phyloP scores from a whole-genome alignment of 2,888 invertebrate genomes.

The Apeira syringaria region DNA sequence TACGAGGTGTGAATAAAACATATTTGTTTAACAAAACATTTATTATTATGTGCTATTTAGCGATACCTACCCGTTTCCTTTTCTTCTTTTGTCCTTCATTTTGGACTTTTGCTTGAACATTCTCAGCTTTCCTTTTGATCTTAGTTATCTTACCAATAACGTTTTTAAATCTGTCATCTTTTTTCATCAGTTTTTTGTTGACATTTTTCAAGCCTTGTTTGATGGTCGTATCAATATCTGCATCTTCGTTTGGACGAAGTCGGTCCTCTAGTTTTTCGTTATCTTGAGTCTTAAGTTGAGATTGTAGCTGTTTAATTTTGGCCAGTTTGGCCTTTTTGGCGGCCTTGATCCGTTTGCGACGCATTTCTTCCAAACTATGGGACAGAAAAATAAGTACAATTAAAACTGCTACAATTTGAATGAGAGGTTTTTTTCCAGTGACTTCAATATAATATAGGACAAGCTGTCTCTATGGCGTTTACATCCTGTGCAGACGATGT shows the following conservation, averaged over 20 bases:
- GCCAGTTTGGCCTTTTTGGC: slow-evolving; percentile 71
- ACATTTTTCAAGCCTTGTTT: slow-evolving; percentile 65
- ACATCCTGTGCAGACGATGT: too few relatives aligned
- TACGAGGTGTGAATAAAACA: too few relatives aligned
- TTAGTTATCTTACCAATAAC: slow-evolving; percentile 73
- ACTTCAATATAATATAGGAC: too few relatives aligned
- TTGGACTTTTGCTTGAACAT: slow-evolving; percentile 37
- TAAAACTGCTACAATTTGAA: too few relatives aligned
- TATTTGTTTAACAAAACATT: neutral
- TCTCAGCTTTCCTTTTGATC: slow-evolving; percentile 72
- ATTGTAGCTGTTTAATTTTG: slow-evolving; percentile 63
- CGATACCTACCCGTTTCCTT: slow-evolving; percentile 24
- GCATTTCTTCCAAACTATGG: slow-evolving; percentile 72
- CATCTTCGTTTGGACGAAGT: slow-evolving; percentile 40
- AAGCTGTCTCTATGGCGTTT: too few relatives aligned
- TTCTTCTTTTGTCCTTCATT: slow-evolving; percentile 44
- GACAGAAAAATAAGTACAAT: neutral
- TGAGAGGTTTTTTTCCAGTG: too few relatives aligned
- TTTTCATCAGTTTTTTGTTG: slow-evolving; percentile 73
- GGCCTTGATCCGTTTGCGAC: slow-evolving; percentile 64
- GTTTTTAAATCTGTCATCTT: slow-evolving; percentile 72
- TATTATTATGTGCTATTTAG: neutral
- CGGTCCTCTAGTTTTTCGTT: slow-evolving; percentile 41
- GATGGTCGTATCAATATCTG: slow-evolving; percentile 60
- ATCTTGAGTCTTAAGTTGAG: slow-evolving; percentile 42